Percentiles rank a stretch among this genome's conserved stretches.
Evolutionary conservation across 2,113 vertebrate genomes (phyloP).

Genomic region (Scytalopus superciliaris): DNA sequence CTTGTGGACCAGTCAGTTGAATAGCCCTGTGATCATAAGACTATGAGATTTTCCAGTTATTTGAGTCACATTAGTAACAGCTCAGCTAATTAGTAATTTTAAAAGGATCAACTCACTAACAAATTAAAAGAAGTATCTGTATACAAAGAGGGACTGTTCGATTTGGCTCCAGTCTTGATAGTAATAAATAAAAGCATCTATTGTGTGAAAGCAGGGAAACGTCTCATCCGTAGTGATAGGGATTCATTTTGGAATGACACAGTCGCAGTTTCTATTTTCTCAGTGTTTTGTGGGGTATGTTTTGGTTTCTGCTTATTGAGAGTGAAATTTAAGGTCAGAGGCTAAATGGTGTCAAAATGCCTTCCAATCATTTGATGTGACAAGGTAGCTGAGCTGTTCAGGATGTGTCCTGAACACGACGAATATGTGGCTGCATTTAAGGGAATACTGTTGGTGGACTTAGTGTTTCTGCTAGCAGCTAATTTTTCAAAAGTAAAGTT

Average conservation of each 20-base stretch:
- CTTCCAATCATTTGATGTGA: constrained; percentile 30
- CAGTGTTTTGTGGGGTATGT: constrained; percentile 28
- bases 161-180: constrained; percentile 36
- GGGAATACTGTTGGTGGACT: neutral
- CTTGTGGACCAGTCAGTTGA: neutral
- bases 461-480: neutral
- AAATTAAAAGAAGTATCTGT: constrained; percentile 49
- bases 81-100: constrained; percentile 50
- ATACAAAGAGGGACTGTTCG: constrained; percentile 37
- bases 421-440: neutral
- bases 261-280: constrained; percentile 48
- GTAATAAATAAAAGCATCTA: constrained; percentile 60
- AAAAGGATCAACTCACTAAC: constrained; percentile 12
- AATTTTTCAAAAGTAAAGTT: neutral
- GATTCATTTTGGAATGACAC: constrained; percentile 59
- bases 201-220: constrained; percentile 32
- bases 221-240: constrained; percentile 27
- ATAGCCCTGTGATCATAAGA: constrained; percentile 10
- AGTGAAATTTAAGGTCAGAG: constrained; percentile 48
- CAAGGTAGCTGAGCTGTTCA: constrained; percentile 43
- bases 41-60: constrained; percentile 29
- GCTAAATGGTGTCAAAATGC: constrained; percentile 42
- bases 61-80: constrained; percentile 30
- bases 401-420: neutral
- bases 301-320: constrained; percentile 52